Base-by-base conservation (phyloP, 1,140 invertebrate species). In the Aplysia californica region DNA sequence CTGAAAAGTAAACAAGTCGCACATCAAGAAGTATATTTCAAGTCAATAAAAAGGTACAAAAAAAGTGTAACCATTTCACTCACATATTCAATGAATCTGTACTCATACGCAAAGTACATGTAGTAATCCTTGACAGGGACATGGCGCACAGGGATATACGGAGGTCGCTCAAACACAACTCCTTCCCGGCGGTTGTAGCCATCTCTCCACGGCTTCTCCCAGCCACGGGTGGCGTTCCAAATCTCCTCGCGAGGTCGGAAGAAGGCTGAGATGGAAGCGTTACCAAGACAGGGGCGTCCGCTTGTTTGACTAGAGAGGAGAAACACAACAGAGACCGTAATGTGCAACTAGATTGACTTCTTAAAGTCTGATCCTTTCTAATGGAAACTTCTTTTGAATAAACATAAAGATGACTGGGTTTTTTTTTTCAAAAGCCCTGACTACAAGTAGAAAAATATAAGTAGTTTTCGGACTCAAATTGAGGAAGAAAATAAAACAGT, bases 221-320 rank as follows among this genome's bases (percentile, higher is more conserved):
- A 79, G 5, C 73, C 73, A 31, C 66, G 21, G 3, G 74, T 76
- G 21, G 66, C 36, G 59, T 79, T 79, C 78, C 78, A 79, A 2
- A 79, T 68, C 1, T 69, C 39, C 41, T 79, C 78, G 23, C 73
- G 68, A 18, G 83, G 86, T 6, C 81, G 81, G 26, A 88, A 81
- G 15, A 77, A 94, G 0, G 95, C 95, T 88, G 93, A 93, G 1
- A 98, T 87, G 0, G 96, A 96, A 4, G 97, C 91, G 91, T 97
- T 97, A 4, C 96, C 96, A 64, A 83, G 82, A n/a, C 90, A 87
- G 35, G 89, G 87, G 38, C 83, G 81, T n/a, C 90, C 90, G 50
- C 87, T 90, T 38, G 90, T 91, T 61, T 90, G 90, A 82, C 90
- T 91, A 82, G 39, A 82, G 82, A 56, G 41, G 70, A 58, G 15